Evolutionary conservation across 1,140 invertebrate species (phyloP), one percentile per base, ranked within the genome.

Genomic region (Drosophila saltans): DNA sequence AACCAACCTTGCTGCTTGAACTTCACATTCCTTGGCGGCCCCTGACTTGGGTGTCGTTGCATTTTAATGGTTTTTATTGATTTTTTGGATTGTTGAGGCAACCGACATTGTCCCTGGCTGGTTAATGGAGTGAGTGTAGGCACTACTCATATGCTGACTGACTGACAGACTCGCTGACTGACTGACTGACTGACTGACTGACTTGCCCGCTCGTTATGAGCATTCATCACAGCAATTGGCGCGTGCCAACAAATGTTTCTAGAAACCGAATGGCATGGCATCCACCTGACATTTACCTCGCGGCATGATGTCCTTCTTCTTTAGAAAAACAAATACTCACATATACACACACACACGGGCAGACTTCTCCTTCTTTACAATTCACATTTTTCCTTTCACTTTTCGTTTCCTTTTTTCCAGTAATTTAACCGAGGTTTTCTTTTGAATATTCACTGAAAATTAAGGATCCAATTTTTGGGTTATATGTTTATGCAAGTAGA

Each of bases 51-150:
- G 45, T 75, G 65, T 64, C 78, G 39, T 57, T 89, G 84, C 84
- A 89, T 89, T 89, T 89, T 89, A 84, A 89, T 89, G 84, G 80
- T 48, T 77, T 81, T 81, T 89, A 89, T 89, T 84, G 84, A 89
- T 89, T 89, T 89, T 84, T 55, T 70, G 76, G 58, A 69, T 76
- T 77, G 72, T 72, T 69, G 76, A 48, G 6, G 16, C 45, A 52
- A 52, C 21, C 45, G 45, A 10, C 45, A 26, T 52, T 52, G 45
- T 52, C 45, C 45, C 45, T 52, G 21, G 45, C 2, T 30, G 2
- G 24, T 21, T 7, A 16, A n/a, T 5, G 43, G 16, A 48, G 7
- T 48, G 45, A 21, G 6, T 21, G 16, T 2, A 8, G 45, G 6
- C 7, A 48, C 45, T 52, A 48, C 45, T 52, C 21, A 52, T 52